Evolutionary conservation across 1,140 invertebrate species (phyloP).

Genomic region (Cyclina sinensis): DNA sequence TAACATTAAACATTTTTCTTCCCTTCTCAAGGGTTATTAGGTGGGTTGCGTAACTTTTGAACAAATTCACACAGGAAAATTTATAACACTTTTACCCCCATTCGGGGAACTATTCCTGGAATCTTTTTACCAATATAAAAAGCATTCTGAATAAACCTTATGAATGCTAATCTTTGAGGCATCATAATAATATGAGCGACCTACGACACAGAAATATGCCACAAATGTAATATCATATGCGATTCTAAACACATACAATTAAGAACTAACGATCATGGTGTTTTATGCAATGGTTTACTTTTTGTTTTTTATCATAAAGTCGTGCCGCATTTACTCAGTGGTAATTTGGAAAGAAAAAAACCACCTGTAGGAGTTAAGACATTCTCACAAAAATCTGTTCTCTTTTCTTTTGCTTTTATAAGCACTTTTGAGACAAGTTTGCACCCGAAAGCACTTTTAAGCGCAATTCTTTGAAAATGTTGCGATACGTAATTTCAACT

Average conservation of each 20-base stretch:
- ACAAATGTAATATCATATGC: slow-evolving; percentile 31
- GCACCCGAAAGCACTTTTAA: too few species aligned
- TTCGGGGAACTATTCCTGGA: slow-evolving; percentile 20
- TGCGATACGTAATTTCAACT: too few species aligned
- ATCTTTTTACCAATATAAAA: slow-evolving; percentile 37
- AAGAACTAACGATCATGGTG: neutral
- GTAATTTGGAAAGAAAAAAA: neutral
- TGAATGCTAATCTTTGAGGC: slow-evolving; percentile 36
- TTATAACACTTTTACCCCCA: neutral
- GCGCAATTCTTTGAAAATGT: too few species aligned
- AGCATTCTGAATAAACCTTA: slow-evolving; percentile 23
- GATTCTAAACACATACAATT: slow-evolving; percentile 31
- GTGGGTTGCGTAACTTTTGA: neutral
- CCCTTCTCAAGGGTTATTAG: slow-evolving; percentile 21
- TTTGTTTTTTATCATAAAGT: slow-evolving; percentile 34
- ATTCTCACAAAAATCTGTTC: neutral
- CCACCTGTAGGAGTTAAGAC: slow-evolving; percentile 16
- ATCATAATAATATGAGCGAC: slow-evolving; percentile 21
- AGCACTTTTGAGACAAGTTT: too few species aligned
- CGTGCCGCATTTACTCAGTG: slow-evolving; percentile 15
- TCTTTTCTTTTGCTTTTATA: neutral
- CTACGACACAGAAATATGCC: slow-evolving; percentile 9
- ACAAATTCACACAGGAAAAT: slow-evolving; percentile 54
- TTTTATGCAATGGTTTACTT: slow-evolving; percentile 25
- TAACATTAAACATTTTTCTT: slow-evolving; percentile 14